Evolutionary conservation across 2,888 invertebrate genomes (phyloP).

Genomic region (Apotomis betuletana): DNA sequence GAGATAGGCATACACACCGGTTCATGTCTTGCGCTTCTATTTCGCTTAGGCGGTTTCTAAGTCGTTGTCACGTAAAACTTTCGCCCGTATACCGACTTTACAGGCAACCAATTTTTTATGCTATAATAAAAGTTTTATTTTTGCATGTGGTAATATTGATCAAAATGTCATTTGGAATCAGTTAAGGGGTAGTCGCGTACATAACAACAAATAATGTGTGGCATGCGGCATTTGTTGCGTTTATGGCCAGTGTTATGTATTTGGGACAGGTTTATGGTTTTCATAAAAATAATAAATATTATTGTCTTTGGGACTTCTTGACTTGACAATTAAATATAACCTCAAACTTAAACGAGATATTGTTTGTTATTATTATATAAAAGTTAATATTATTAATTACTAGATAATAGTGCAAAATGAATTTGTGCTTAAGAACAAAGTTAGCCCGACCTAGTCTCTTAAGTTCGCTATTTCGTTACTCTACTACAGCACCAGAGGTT

Average conservation of each 20-base stretch:
- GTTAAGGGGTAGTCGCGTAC: constrained; percentile 6
- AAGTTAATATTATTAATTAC: background rate
- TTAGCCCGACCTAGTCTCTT: constrained; percentile 60
- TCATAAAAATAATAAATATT: too few species aligned
- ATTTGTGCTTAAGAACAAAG: constrained; percentile 60
- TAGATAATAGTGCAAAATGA: constrained; percentile 58
- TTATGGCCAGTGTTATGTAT: too few species aligned
- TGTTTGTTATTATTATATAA: constrained; percentile 15
- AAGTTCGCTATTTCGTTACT: constrained; percentile 60
- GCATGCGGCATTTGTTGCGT: constrained; percentile 1
- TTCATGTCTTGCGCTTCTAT: too few species aligned
- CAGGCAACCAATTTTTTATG: too few species aligned
- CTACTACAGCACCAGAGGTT: constrained; percentile 59
- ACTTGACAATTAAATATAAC: constrained; percentile 26
- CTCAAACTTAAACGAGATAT: constrained; percentile 6
- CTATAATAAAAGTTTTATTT: background rate
- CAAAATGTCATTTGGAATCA: background rate
- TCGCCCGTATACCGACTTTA: too few species aligned
- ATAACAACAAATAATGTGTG: background rate
- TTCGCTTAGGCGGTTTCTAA: too few species aligned
- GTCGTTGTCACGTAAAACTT: too few species aligned
- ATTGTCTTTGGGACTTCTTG: too few species aligned
- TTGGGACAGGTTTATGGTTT: too few species aligned
- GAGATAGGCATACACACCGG: too few species aligned
- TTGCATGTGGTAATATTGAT: constrained; percentile 3